A percentile compares a stretch with the other conserved stretches of the same genome.
These are phyloP conservation scores for Aleiodes testaceus DNA, from an alignment of 2,888 invertebrate genomes.

Conservation along the genomic window DNA sequence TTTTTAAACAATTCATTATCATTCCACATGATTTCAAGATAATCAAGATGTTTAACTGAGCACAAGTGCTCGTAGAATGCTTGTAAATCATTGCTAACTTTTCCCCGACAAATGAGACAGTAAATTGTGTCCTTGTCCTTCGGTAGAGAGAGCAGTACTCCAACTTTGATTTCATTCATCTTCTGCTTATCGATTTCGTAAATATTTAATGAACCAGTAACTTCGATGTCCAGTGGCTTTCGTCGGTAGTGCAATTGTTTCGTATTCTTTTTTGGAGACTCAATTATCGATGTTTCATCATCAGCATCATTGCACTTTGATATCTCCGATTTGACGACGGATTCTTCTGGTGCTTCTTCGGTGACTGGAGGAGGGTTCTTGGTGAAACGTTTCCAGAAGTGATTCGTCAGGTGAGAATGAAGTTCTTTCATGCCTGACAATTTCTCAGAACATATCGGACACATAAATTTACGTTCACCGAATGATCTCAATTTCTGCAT, in stretches of 20 bases:
- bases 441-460: constrained; percentile 7
- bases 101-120: constrained; percentile 58
- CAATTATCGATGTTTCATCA: neutral
- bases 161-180: constrained; percentile 8
- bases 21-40: constrained; percentile 52
- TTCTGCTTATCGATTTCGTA: constrained; percentile 43
- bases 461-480: neutral
- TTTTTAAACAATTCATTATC: constrained; percentile 46
- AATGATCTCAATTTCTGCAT: neutral
- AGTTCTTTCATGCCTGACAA: neutral
- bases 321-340: neutral
- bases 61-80: constrained; percentile 57
- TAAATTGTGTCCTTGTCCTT: constrained; percentile 37
- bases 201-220: constrained; percentile 25
- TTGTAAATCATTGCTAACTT: constrained; percentile 47
- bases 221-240: neutral
- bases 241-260: neutral
- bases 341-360: neutral
- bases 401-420: constrained; percentile 42
- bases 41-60: constrained; percentile 51
- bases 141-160: constrained; percentile 27
- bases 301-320: neutral
- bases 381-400: constrained; percentile 34
- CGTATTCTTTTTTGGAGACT: neutral
- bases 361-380: neutral